A percentile compares a stretch with the other conserved stretches of the same genome.
Evolutionary conservation across 2,888 invertebrate species (phyloP).

Genomic region (Aleiodes testaceus): DNA sequence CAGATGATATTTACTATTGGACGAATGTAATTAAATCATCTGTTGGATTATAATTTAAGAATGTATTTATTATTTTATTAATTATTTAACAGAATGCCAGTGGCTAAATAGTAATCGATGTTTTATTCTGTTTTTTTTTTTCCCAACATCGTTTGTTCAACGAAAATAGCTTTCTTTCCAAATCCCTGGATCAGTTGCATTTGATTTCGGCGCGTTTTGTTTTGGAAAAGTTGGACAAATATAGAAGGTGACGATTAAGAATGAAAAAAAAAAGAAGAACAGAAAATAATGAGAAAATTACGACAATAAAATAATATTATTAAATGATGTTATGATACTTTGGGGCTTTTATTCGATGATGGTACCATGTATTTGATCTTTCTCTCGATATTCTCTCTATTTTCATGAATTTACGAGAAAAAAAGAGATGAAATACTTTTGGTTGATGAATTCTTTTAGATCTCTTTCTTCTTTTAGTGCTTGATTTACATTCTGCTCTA

Average conservation of each 20-base stretch:
- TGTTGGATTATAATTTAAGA: not conserved
- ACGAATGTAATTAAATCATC: too few relatives aligned
- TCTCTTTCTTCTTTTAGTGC: not conserved
- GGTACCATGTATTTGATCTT: not conserved
- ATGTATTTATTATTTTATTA: not conserved
- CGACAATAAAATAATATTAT: slow-evolving; percentile 17
- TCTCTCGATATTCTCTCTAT: not conserved
- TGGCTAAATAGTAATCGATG: slow-evolving; percentile 35
- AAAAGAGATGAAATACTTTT: slow-evolving; percentile 11
- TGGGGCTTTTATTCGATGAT: slow-evolving; percentile 13
- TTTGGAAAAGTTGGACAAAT: slow-evolving; percentile 71
- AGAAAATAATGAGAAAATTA: slow-evolving; percentile 31
- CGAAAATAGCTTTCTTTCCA: slow-evolving; percentile 70
- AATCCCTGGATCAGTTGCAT: slow-evolving; percentile 72
- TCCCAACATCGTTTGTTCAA: slow-evolving; percentile 33
- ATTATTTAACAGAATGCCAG: not conserved
- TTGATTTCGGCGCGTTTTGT: slow-evolving; percentile 72
- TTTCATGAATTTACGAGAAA: not conserved
- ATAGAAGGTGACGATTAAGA: slow-evolving; percentile 65
- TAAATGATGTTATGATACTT: slow-evolving; percentile 14
- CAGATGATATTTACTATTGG: too few relatives aligned
- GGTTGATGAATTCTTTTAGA: slow-evolving; percentile 14
- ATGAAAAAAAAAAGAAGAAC: slow-evolving; percentile 41
- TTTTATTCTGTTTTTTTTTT: slow-evolving; percentile 31
- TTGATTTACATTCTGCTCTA: slow-evolving; percentile 21